Percentiles rank a stretch among this genome's conserved stretches.
Conservation (phyloP, 2,113 vertebrate genomes). For the Tamias sibiricus region DNA sequence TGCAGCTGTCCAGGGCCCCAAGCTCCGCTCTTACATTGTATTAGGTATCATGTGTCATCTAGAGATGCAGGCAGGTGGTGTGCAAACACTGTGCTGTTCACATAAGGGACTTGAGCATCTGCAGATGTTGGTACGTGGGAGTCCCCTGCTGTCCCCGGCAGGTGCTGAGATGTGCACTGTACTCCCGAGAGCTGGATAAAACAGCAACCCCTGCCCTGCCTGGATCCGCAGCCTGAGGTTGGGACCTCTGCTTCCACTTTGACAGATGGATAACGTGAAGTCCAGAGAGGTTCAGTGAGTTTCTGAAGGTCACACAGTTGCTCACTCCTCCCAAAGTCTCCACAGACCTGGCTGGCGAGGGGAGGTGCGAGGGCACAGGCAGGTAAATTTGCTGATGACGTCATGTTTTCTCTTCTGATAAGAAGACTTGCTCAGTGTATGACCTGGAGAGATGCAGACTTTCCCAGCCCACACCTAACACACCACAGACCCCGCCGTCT, state of each 20-base stretch:
- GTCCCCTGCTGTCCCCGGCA: too few species aligned
- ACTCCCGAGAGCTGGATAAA: neutral
- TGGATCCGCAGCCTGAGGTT: neutral
- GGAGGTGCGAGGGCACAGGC: neutral
- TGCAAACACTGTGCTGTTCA: neutral
- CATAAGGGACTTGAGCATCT: neutral
- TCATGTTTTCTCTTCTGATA: neutral
- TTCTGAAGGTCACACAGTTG: neutral
- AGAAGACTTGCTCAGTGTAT: neutral
- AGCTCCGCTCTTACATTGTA: neutral
- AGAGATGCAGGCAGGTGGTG: neutral
- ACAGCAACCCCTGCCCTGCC: neutral
- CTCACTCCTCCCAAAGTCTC: neutral
- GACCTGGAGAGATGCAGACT: neutral
- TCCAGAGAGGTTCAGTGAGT: constrained; percentile 4
- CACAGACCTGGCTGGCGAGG: neutral
- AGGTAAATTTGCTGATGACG: neutral
- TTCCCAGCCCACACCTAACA: neutral
- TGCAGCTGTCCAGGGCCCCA: fast-evolving
- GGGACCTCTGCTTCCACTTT: neutral
- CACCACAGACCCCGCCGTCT: too few species aligned
- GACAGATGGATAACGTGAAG: neutral
- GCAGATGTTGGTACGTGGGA: neutral
- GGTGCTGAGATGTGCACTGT: neutral
- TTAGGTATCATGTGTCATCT: neutral